Base-by-base conservation (phyloP, 2,888 invertebrate species). In the Antheraea yamamai region DNA sequence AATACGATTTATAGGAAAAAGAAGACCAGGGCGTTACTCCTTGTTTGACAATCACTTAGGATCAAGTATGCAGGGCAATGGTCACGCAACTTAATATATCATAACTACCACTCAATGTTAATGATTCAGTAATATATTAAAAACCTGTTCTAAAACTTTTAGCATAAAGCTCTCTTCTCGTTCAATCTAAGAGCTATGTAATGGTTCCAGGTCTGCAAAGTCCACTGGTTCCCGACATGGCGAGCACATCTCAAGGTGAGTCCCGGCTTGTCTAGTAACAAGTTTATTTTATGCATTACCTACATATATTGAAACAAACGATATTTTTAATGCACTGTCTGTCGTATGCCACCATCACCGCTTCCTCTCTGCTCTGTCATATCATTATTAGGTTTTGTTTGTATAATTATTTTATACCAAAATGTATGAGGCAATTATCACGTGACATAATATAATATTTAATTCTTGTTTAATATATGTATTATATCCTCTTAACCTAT, bases 191-290 rank as follows among this genome's bases (percentile, higher is more conserved):
- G 85, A 84, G 80, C 78, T 84, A 82, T 87, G 83, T 89, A 80
- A 77, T 89, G 80, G 87, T 92, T 92, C 81, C 96, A 96, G 96
- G 96, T 92, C 94, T 96, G 87, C 91, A 90, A 86, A 96, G 95
- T 88, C 95, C 96, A 78, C 93, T 96, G 89, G 92, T 95, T 80
- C 95, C 96, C 77, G 97, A 97, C 92, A 95, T 97, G 89, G 97
- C 97, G 84, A 97, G 97, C 89, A 97, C 97, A 87, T 97, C 97
- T 86, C 97, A 97, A 97, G 97, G 97, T 97, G 96, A 97, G 97
- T 95, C 83, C 78, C 87, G 83, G 94, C 95, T 94, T 95, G 91
- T 91, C 83, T 91, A 91, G 90, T 89, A 93, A 94, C 92, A 92
- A 94, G 89, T 91, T 93, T 92, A 92, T 89, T 92, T 94, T 92